Conservation (phyloP, 2,797 vertebrate genomes). For the Anguilla obscura region DNA sequence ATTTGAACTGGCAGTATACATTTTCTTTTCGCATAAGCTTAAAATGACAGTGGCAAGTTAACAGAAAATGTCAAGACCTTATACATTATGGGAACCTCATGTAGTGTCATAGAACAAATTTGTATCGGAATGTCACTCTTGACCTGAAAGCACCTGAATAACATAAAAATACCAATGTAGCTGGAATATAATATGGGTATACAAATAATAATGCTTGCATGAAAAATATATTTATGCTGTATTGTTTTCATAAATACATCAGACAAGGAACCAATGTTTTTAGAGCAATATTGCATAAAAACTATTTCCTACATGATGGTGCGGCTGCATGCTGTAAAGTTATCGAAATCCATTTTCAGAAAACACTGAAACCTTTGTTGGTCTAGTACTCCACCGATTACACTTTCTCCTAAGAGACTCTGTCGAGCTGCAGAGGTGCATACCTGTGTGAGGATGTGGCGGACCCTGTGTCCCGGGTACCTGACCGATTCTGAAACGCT, state of each 20-base stretch:
- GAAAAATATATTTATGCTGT: background rate
- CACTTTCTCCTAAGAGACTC: background rate
- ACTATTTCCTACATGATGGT: background rate
- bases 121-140: background rate
- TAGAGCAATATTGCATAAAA: background rate
- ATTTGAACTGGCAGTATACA: background rate
- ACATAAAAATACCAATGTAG: background rate
- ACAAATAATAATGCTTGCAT: background rate
- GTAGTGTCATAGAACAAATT: background rate
- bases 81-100: background rate
- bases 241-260: background rate
- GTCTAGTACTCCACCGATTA: background rate
- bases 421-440: background rate
- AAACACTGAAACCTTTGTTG: background rate
- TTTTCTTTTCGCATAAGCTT: background rate
- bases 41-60: background rate
- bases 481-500: background rate
- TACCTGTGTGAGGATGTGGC: background rate
- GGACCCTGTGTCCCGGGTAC: background rate
- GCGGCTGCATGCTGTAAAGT: background rate
- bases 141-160: background rate
- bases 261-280: background rate
- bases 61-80: background rate
- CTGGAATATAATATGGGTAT: background rate
- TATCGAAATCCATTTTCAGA: background rate